Base-by-base conservation (phyloP, 2,113 vertebrate species). In the Semnornis frantzii region DNA sequence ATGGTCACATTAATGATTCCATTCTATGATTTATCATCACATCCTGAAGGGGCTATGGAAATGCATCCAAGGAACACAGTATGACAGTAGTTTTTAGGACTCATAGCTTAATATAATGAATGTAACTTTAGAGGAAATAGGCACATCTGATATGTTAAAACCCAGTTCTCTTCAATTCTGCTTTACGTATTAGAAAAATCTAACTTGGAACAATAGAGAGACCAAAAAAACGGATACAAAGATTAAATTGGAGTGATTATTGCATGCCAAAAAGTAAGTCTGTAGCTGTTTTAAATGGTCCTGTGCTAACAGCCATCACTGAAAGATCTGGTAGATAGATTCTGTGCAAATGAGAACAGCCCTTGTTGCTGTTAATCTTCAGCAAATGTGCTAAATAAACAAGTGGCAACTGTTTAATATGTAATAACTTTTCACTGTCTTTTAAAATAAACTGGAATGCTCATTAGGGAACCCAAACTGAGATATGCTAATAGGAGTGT, bases 401-500 rank as follows among this genome's bases (percentile, higher is more conserved):
- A 78, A 54, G n/a, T 64, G 60, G 76, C 44, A 92, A 54, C 63
- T 94, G 60, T 95, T 96, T 96, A 88, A 92, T 73, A 87, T 85
- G 77, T 72, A 91, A 84, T 87, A 89, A 85, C 50, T 82, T 90
- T 85, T 55, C 66, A 46, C 78, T 64, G 52, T 74, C 88, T 89
- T 96, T 96, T 92, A 86, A 96, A 94, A 93, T 91, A 60, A 75
- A 75, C 78, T 68, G 48, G 71, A 93, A 84, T 57, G 62, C 42
- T 94, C 85, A 87, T 66, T 66, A 96, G 58, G 59, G 93, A 66
- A 62, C 25, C 19, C 83, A 25, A 90, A 90, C 20, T 42, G 42
- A 94, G 74, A 78, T 25, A 59, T 46, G 52, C 75, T 96, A 92
- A 95, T 76, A 86, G 48, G 66, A 85, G 33, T 78, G n/a, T 60